phyloP scores from a whole-genome alignment of 2,113 vertebrate genomes.

The Oenanthe melanoleuca region DNA sequence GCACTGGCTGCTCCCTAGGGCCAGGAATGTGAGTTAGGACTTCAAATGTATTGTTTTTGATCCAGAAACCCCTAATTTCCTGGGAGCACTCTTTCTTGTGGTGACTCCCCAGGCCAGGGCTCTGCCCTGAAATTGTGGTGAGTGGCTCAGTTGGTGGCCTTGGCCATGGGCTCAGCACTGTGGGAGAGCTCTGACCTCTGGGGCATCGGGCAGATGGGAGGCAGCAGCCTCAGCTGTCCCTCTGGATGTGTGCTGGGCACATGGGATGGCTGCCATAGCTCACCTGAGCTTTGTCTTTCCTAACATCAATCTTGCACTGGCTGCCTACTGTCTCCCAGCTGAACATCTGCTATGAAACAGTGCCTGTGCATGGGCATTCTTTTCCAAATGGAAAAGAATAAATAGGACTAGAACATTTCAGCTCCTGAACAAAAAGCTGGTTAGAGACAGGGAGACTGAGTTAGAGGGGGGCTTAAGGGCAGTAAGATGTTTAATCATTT shows the following conservation, averaged over 20 bases:
- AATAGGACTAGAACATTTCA: neutral
- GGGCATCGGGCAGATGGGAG: fast-evolving
- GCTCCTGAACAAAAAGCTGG: neutral
- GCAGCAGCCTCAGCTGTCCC: neutral
- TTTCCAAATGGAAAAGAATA: neutral
- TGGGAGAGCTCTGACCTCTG: neutral
- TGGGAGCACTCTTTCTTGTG: neutral
- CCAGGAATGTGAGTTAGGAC: neutral
- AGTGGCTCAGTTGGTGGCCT: slow-evolving; percentile 8
- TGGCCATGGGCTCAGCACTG: neutral
- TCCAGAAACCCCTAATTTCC: neutral
- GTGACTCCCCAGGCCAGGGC: neutral
- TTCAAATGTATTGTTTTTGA: neutral
- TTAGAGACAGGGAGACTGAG: neutral
- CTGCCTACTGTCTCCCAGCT: neutral
- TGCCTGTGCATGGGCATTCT: neutral
- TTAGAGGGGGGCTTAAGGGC: neutral
- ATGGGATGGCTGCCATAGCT: neutral
- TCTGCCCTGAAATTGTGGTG: neutral
- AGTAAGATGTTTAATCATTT: neutral
- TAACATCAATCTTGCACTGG: neutral
- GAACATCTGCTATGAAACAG: neutral
- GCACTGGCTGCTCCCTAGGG: neutral
- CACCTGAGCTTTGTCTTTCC: neutral
- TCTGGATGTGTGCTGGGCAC: neutral